Conservation (phyloP, 2,888 invertebrate species). For the Agrochola litura region DNA sequence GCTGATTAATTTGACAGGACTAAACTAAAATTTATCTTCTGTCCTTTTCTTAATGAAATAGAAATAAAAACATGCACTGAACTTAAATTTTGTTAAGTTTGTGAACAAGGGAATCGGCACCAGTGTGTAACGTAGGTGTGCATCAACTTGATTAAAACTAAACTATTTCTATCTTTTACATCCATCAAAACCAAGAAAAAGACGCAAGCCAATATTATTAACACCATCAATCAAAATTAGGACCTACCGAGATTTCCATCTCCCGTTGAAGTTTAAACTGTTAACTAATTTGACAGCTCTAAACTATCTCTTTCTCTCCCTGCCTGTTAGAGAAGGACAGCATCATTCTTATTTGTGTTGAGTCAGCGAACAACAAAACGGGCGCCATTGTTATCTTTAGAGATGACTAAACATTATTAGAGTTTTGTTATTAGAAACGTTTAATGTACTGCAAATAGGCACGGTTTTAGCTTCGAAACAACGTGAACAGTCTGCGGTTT, state of each 20-base stretch:
- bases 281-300: conserved; percentile 26
- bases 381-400: conserved; percentile 28
- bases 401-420: conserved; percentile 46
- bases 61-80: too few relatives aligned
- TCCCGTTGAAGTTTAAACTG: conserved; percentile 12
- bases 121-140: too few relatives aligned
- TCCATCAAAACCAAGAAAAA: too few relatives aligned
- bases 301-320: conserved; percentile 5
- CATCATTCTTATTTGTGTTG: conserved; percentile 29
- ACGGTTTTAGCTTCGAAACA: conserved; percentile 27
- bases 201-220: too few relatives aligned
- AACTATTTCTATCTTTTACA: too few relatives aligned
- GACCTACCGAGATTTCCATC: conserved; percentile 4
- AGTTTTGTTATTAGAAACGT: conserved; percentile 42
- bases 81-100: too few relatives aligned
- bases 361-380: conserved; percentile 42
- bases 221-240: too few relatives aligned
- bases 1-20: too few relatives aligned
- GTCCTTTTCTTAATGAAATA: too few relatives aligned
- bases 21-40: too few relatives aligned
- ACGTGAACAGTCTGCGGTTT: conserved; percentile 41
- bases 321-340: not conserved
- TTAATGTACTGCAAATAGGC: conserved; percentile 54
- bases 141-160: too few relatives aligned
- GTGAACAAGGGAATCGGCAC: too few relatives aligned